Percentiles rank a stretch among this genome's conserved stretches.
Evolutionary conservation across 2,888 invertebrate genomes (phyloP).

Genomic region (Scelioninae gen. 1): DNA sequence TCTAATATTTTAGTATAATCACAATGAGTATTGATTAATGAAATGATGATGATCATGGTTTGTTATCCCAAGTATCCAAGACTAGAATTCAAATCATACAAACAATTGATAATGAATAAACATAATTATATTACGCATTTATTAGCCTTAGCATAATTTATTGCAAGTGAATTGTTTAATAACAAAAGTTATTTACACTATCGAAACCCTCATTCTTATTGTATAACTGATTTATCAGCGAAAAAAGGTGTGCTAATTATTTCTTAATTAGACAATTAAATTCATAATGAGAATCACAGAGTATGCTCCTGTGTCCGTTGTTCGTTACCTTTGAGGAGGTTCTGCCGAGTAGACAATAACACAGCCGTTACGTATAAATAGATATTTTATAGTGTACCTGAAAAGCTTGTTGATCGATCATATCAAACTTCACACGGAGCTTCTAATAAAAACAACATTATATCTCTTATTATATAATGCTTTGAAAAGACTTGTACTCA

Average conservation of each 20-base stretch:
- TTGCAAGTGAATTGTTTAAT: constrained; percentile 1
- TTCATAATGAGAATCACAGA: constrained; percentile 31
- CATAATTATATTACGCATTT: not conserved
- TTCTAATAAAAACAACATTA: too few relatives aligned
- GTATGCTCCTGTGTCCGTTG: constrained; percentile 31
- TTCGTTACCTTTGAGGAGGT: constrained; percentile 39
- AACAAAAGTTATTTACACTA: not conserved
- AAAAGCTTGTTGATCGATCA: constrained; percentile 50
- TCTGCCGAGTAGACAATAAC: constrained; percentile 56
- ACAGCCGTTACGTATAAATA: constrained; percentile 57
- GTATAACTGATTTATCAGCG: not conserved
- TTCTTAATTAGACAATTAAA: constrained; percentile 11
- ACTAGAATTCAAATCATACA: too few relatives aligned
- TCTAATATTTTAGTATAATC: too few relatives aligned
- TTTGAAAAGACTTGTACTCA: too few relatives aligned
- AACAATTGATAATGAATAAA: too few relatives aligned
- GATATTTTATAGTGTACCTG: constrained; percentile 43
- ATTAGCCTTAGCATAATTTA: not conserved
- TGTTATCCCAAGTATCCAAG: too few relatives aligned
- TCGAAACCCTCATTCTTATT: constrained; percentile 2
- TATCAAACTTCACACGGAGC: constrained; percentile 57
- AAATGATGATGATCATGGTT: too few relatives aligned
- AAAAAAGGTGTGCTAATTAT: not conserved
- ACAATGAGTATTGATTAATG: too few relatives aligned
- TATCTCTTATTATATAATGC: too few relatives aligned